phyloP scores from a whole-genome alignment of 2,888 invertebrate species.

The Diarsia dahlii region DNA sequence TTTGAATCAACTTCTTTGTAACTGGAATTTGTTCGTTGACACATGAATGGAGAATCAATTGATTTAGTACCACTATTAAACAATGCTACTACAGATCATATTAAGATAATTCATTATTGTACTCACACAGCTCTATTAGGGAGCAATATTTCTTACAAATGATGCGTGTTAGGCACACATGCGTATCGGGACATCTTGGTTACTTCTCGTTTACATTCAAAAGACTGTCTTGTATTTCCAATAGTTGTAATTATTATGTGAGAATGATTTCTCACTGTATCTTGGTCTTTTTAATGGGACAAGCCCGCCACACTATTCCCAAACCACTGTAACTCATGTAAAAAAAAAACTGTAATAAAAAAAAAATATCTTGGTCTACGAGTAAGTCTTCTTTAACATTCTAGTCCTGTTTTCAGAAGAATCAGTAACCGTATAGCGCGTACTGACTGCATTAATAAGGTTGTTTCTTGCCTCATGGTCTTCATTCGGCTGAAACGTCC shows the following conservation, averaged over 20 bases:
- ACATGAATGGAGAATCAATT: conserved; percentile 51
- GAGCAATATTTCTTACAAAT: conserved; percentile 21
- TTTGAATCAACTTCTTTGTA: conserved; percentile 14
- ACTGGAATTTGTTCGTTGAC: conserved; percentile 33
- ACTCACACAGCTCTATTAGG: conserved; percentile 48
- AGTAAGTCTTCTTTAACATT: not conserved
- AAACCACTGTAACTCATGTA: too few relatives aligned
- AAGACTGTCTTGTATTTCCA: not conserved
- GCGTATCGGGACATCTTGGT: not conserved
- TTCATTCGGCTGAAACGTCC: not conserved
- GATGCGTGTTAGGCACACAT: conserved; percentile 12
- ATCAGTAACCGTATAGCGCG: not conserved
- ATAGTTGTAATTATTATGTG: not conserved
- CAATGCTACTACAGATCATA: conserved; percentile 35
- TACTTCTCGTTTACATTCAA: conserved; percentile 14
- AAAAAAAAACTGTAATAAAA: too few relatives aligned
- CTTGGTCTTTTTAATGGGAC: too few relatives aligned
- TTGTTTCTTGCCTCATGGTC: not conserved
- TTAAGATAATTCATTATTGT: conserved; percentile 21
- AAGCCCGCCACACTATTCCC: too few relatives aligned
- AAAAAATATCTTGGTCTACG: not conserved
- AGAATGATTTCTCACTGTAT: too few relatives aligned
- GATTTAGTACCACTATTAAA: conserved; percentile 44
- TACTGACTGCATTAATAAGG: not conserved
- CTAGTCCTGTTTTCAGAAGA: not conserved